Evolutionary conservation across 2,888 invertebrate species (phyloP).

Genomic region (Aelia acuminata): DNA sequence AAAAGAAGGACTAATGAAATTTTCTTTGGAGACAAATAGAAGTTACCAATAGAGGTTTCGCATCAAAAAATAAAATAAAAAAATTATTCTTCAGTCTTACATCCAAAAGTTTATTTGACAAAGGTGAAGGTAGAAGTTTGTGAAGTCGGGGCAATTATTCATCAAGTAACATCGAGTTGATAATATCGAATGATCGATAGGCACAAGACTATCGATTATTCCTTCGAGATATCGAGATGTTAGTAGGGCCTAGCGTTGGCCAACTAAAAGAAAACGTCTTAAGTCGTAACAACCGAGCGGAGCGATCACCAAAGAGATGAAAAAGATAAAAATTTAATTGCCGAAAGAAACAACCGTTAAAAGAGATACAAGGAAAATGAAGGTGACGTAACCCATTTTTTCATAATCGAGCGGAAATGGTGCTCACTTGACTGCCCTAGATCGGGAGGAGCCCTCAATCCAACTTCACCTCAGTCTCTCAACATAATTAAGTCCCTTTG

Average conservation of each 20-base stretch:
- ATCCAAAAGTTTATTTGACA: neutral
- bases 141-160: neutral
- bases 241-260: neutral
- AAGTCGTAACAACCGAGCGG: neutral
- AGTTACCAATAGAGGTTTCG: no score
- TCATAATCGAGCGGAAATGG: constrained; percentile 48
- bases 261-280: neutral
- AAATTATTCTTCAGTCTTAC: no score
- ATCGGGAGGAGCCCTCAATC: neutral
- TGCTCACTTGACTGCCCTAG: constrained; percentile 33
- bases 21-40: no score
- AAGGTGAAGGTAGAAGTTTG: no score
- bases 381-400: constrained; percentile 36
- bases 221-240: no score
- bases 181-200: neutral
- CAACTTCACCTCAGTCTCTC: neutral
- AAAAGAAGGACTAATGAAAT: no score
- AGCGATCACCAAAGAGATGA: neutral
- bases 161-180: neutral
- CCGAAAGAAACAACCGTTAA: constrained; percentile 12
- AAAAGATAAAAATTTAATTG: constrained; percentile 3
- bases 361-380: constrained; percentile 16
- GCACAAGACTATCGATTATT: no score
- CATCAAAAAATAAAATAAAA: no score
- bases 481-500: neutral